Percentiles rank a stretch among this genome's conserved stretches.
phyloP scores from a whole-genome alignment of 1,140 invertebrate species.

The Armadillidium nasatum region DNA sequence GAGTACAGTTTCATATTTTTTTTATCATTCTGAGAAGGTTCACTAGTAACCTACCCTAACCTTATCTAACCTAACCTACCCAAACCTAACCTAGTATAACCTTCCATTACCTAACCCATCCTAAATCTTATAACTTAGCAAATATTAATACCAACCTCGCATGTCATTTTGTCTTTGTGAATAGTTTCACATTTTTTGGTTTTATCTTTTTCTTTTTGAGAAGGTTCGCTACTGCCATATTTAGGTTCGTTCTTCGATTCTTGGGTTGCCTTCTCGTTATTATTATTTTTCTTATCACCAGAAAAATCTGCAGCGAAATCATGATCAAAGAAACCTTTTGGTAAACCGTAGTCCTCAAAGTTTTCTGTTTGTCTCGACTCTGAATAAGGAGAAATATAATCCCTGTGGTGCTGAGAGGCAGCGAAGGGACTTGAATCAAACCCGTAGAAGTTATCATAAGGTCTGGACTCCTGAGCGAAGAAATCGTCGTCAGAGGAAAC shows the following conservation, averaged over 20 bases:
- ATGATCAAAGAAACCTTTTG: not conserved
- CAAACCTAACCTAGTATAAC: too few species aligned
- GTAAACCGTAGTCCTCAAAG: not conserved
- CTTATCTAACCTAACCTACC: too few species aligned
- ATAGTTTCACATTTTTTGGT: slow-evolving; percentile 29
- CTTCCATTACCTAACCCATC: too few species aligned
- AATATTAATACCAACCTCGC: slow-evolving; percentile 25
- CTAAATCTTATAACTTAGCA: too few species aligned
- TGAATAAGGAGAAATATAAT: not conserved
- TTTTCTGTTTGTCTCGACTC: not conserved
- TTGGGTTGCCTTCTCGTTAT: not conserved
- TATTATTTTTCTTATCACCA: not conserved
- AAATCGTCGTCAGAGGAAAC: not conserved
- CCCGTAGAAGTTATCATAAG: not conserved
- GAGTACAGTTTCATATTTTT: too few species aligned
- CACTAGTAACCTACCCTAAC: too few species aligned
- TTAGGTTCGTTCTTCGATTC: not conserved
- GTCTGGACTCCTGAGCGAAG: not conserved
- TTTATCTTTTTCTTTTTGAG: slow-evolving; percentile 10
- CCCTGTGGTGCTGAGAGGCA: not conserved
- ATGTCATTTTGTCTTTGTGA: slow-evolving; percentile 28
- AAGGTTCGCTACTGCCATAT: not conserved
- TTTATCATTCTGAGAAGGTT: too few species aligned
- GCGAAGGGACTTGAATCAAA: not conserved
- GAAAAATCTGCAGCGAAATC: not conserved